Percentiles rank a stretch among this genome's conserved stretches.
Evolutionary conservation across 2,113 vertebrate genomes (phyloP).

Genomic region (Psophia crepitans): DNA sequence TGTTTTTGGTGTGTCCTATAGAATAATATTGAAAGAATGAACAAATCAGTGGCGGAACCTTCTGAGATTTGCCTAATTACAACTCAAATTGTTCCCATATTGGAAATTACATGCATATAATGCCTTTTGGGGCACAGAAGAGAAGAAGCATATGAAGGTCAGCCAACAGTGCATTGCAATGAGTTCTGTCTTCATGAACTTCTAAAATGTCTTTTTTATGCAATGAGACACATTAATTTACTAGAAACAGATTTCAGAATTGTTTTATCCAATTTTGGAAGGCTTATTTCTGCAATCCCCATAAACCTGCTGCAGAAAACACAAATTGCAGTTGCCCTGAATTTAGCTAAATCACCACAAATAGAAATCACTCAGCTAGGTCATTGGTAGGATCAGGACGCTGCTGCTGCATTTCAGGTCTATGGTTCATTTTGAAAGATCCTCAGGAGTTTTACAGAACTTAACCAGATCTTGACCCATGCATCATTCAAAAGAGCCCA

Average conservation of each 20-base stretch:
- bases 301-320: conserved; percentile 68
- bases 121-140: conserved; percentile 81
- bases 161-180: conserved; percentile 75
- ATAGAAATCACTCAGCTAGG: background rate
- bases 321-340: conserved; percentile 8
- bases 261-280: conserved; percentile 76
- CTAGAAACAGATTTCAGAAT: conserved; percentile 80
- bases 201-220: conserved; percentile 75
- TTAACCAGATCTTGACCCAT: background rate
- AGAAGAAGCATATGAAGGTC: conserved; percentile 81
- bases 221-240: conserved; percentile 75
- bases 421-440: background rate
- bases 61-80: conserved; percentile 87
- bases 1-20: conserved; percentile 77
- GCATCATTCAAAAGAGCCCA: background rate
- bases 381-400: background rate
- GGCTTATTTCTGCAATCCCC: conserved; percentile 71
- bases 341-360: conserved; percentile 10
- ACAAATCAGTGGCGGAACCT: conserved; percentile 85
- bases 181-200: conserved; percentile 70
- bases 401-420: background rate
- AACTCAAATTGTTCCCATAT: conserved; percentile 88
- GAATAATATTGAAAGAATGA: conserved; percentile 81
- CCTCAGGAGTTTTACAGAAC: background rate
- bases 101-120: conserved; percentile 84